Evolutionary conservation across 1,140 invertebrate genomes (phyloP).

Genomic region (Helicorthomorpha holstii): DNA sequence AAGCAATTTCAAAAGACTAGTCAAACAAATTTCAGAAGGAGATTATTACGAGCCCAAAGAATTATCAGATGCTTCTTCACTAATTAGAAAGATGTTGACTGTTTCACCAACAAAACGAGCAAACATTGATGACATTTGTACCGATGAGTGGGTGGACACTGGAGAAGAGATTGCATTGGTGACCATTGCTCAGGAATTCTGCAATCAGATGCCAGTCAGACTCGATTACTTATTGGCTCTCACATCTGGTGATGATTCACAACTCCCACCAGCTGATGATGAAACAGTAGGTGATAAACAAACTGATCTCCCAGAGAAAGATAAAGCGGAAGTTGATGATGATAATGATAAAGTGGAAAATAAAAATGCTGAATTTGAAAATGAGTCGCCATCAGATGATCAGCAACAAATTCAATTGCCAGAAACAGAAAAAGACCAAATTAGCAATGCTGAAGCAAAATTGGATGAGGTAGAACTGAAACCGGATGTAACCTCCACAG

Average conservation of each 20-base stretch:
- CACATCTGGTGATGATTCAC: slow-evolving; percentile 33
- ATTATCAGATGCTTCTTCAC: slow-evolving; percentile 64
- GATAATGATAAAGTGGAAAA: too few relatives aligned
- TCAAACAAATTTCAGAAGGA: slow-evolving; percentile 90
- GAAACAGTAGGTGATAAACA: slow-evolving; percentile 44
- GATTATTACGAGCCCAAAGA: slow-evolving; percentile 94
- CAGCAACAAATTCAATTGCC: too few relatives aligned
- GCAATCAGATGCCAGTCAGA: slow-evolving; percentile 72
- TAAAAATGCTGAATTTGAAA: too few relatives aligned
- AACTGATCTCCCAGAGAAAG: slow-evolving; percentile 31
- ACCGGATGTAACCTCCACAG: not conserved
- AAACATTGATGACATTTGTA: slow-evolving; percentile 83
- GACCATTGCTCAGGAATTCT: slow-evolving; percentile 67
- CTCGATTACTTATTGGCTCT: slow-evolving; percentile 71
- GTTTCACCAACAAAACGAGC: slow-evolving; percentile 76
- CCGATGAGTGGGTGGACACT: slow-evolving; percentile 81
- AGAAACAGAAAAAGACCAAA: too few relatives aligned
- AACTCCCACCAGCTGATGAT: slow-evolving; percentile 14
- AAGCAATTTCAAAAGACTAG: slow-evolving; percentile 89
- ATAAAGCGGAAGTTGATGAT: not conserved
- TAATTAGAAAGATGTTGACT: slow-evolving; percentile 86
- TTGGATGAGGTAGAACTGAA: not conserved
- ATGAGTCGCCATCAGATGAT: too few relatives aligned
- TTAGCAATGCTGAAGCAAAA: too few relatives aligned
- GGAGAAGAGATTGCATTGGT: slow-evolving; percentile 66